phyloP scores from a whole-genome alignment of 2,113 vertebrate genomes.

The Eurypyga helias region DNA sequence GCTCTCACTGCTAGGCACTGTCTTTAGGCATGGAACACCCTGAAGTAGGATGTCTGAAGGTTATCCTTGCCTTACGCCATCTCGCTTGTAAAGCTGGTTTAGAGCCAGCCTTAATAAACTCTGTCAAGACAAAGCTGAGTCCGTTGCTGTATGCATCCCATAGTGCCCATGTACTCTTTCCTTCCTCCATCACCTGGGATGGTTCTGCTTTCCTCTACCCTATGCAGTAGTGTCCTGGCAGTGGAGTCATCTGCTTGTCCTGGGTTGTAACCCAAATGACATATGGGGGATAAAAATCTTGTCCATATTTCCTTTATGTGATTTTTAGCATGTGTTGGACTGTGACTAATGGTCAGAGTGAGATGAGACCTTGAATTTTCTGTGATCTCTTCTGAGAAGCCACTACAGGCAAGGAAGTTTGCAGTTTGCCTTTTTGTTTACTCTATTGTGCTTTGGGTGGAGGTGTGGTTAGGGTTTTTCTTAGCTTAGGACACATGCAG shows the following conservation, averaged over 20 bases:
- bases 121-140: background rate
- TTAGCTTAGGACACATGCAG: fast-evolving
- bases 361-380: background rate
- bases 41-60: background rate
- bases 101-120: background rate
- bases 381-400: background rate
- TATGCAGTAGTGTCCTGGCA: background rate
- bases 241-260: background rate
- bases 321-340: background rate
- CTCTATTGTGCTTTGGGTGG: fast-evolving
- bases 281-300: background rate
- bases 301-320: background rate
- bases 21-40: background rate
- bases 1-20: background rate
- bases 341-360: background rate
- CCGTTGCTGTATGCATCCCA: background rate
- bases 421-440: background rate
- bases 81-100: background rate
- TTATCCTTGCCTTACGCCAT: background rate
- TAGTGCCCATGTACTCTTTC: background rate
- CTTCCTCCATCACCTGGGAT: background rate
- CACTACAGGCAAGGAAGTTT: background rate
- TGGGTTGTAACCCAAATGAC: background rate
- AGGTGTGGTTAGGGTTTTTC: background rate
- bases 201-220: background rate